Percentiles rank a stretch among this genome's conserved stretches.
Evolutionary conservation across 2,113 vertebrate species (phyloP).

Genomic region (Dasyurus viverrinus): DNA sequence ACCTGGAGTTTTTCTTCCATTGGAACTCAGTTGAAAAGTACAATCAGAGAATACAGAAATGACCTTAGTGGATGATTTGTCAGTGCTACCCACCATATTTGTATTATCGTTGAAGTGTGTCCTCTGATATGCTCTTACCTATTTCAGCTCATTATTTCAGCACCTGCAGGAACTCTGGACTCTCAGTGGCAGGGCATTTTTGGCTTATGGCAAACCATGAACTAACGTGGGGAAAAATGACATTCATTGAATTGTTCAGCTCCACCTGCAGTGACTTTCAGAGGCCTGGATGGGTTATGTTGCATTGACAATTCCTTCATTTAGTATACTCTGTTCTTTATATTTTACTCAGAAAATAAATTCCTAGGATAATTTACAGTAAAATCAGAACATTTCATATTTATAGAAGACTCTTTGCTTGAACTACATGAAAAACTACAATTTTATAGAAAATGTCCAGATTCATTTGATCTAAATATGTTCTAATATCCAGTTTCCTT

Average conservation of each 20-base stretch:
- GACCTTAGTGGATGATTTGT: background rate
- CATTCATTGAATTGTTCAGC: background rate
- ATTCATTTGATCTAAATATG: background rate
- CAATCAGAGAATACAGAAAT: background rate
- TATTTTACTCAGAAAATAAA: background rate
- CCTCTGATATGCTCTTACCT: background rate
- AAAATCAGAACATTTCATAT: background rate
- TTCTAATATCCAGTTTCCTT: background rate
- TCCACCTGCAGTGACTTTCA: background rate
- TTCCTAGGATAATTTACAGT: background rate
- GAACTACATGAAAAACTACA: background rate
- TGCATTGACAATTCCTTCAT: background rate
- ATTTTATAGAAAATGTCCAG: background rate
- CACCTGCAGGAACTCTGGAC: background rate
- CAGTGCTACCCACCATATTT: background rate
- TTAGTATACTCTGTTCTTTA: background rate
- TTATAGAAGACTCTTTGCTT: background rate
- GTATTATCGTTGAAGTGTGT: background rate
- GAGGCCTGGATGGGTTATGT: background rate
- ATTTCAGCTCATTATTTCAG: background rate
- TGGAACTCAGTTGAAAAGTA: background rate
- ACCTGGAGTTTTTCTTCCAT: background rate
- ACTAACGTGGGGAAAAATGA: background rate
- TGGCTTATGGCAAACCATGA: background rate
- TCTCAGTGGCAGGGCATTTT: background rate